Conservation (phyloP, 2,113 vertebrate species). For the Clinocottus analis region DNA sequence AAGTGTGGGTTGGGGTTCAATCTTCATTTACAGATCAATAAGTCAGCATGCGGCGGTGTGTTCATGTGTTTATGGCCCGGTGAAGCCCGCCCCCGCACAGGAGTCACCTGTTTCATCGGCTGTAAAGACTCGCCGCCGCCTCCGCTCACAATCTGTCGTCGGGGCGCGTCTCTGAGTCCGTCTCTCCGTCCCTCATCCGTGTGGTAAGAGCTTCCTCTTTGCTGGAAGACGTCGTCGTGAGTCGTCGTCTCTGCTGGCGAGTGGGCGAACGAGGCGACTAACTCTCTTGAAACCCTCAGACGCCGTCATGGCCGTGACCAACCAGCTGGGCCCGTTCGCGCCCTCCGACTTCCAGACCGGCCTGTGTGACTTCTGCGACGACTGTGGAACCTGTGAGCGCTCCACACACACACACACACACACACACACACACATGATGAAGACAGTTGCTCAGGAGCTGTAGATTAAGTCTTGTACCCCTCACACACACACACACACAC, state of each 20-base stretch:
- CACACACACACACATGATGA: background rate
- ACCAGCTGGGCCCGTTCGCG: slow-evolving; percentile 26
- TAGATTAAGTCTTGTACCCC: background rate
- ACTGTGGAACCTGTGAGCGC: slow-evolving; percentile 78
- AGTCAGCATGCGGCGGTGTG: too few species aligned
- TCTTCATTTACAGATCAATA: too few species aligned
- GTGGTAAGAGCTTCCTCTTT: slow-evolving; percentile 52
- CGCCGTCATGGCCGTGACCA: slow-evolving; percentile 69
- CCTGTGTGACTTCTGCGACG: slow-evolving; percentile 56
- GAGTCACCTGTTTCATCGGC: background rate
- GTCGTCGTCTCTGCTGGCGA: too few species aligned
- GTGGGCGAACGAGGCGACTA: too few species aligned
- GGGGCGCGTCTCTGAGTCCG: background rate
- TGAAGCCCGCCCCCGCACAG: fast-evolving
- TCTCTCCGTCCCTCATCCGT: background rate
- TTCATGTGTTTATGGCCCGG: too few species aligned
- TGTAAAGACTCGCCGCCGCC: background rate
- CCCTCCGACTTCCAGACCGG: slow-evolving; percentile 78
- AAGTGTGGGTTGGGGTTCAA: too few species aligned
- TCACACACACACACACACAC: background rate
- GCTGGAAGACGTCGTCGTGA: background rate
- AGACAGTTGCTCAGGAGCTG: background rate
- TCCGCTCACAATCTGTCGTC: background rate
- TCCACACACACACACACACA: background rate
- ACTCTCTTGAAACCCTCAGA: too few species aligned